Base-by-base conservation (phyloP, 1,140 invertebrate genomes). In the Idris sp. region DNA sequence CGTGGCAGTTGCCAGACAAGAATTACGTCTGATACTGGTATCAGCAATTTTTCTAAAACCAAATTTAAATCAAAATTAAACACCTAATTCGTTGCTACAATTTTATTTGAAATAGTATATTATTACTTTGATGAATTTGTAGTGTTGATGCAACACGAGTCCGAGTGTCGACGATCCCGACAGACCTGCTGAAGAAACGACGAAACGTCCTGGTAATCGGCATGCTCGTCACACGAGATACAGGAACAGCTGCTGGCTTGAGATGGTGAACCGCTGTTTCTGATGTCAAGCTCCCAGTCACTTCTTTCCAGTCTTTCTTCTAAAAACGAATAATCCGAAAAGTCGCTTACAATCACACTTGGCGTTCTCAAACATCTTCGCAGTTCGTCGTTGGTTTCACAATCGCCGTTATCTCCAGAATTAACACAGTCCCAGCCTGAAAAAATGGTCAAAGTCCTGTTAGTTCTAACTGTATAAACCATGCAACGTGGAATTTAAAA, bases 331-430 rank as follows among this genome's bases (percentile, higher is more conserved):
- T 93, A 93, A 79, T 95, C 93, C 0, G 93, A 94, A 78, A 94
- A 94, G 82, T 95, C 94, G 74, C 93, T 94, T 1, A 95, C 92
- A 2, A 95, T 93, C 10, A 95, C 93, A 11, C 93, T 94, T 0
- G 94, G 93, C 0, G 93, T 94, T 19, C 93, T 83, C 79, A 93
- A 92, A 75, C 90, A 92, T 0, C 92, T 87, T 0, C 81, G 81
- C 26, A 76, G 76, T 22, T 85, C 88, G 31, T 89, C 88, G n/a
- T 81, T 88, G 4, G 86, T 82, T 54, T 88, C 89, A 65, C 85
- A 86, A 43, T 89, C 85, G 0, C 82, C 78, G 8, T 83, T 78
- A 33, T 88, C 88, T 3, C 83, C 82, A 30, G 76, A 53, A 8
- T 68, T 79, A 4, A 68, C 46, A 26, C 79, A 76, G 53, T 84